Base-by-base conservation (phyloP, 2,888 invertebrate species). In the Ametastegia equiseti region DNA sequence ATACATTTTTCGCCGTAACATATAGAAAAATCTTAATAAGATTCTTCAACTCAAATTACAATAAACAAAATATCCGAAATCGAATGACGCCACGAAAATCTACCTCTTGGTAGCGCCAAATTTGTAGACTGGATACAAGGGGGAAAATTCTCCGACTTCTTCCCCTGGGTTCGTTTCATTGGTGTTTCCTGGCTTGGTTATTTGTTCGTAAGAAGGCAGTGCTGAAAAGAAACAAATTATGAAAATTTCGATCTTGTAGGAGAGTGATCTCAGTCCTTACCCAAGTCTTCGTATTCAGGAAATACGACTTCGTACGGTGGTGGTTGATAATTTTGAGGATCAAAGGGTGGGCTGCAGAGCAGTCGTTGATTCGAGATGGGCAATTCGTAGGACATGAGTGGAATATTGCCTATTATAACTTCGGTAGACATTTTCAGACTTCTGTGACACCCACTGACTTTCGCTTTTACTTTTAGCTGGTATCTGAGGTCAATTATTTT, bases 331-430 rank as follows among this genome's bases (percentile, higher is more conserved):
- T 45, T 15, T 27, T 60, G 15, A 2, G 7, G 39, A 7, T 19
- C 39, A 19, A 39, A 33, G 33, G 63, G 63, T 23, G 15, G 1
- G 33, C 19, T n/a, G 30, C 2, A 33, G 13, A 30, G 50, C 23
- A 15, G 15, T 23, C 1, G 30, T 3, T 30, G 50, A 45, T n/a
- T 45, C 0, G 33, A 2, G 1, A n/a, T 39, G 2, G 45, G 27
- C 11, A 19, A 19, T 36, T 63, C 79, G 42, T 33, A 63, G 27
- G 1, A n/a, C 63, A 63, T 27, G 1, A 63, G 30, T 2, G 79
- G 63, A 15, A 79, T 45, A 36, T 65, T 79, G 7, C 79, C 79
- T n/a, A 79, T 63, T n/a, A 79, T 79, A 42, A 79, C 23, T 45
- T 65, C 65, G n/a, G 39, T 63, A 30, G 60, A n/a, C 30, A 63